These are phyloP conservation scores for Tricholauxania praeusta DNA, from an alignment of 2,888 invertebrate species.

Conservation along the genomic window DNA sequence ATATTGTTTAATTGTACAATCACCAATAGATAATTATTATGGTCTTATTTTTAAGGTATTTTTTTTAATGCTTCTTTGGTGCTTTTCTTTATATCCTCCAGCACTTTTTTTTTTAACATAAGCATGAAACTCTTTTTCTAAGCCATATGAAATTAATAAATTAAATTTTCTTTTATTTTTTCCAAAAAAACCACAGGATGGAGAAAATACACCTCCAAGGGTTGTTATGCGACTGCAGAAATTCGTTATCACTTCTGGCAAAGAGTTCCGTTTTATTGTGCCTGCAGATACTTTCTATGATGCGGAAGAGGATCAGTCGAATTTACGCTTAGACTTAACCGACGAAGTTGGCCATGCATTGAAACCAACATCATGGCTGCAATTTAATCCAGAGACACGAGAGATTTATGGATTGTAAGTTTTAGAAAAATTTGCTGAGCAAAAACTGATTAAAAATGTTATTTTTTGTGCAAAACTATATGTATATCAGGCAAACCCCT, in stretches of 20 bases:
- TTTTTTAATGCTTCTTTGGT: neutral
- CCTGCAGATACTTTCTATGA: slow-evolving; percentile 87
- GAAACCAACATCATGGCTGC: slow-evolving; percentile 83
- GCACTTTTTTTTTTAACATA: neutral
- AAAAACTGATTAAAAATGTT: no score
- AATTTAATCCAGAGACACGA: slow-evolving; percentile 81
- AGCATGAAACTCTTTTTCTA: neutral
- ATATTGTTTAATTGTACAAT: slow-evolving; percentile 11
- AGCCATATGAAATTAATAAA: neutral
- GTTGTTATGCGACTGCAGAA: slow-evolving; percentile 83
- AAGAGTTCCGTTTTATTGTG: slow-evolving; percentile 81
- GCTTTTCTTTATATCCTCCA: neutral
- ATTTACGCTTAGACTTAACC: slow-evolving; percentile 78
- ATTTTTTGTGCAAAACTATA: no score
- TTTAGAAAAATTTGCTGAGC: no score
- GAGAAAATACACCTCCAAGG: slow-evolving; percentile 74
- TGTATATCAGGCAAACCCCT: no score
- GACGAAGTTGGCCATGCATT: slow-evolving; percentile 78
- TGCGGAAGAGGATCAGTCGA: slow-evolving; percentile 79
- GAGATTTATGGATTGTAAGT: slow-evolving; percentile 90
- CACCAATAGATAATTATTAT: slow-evolving; percentile 9
- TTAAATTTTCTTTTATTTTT: neutral
- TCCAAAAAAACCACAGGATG: neutral
- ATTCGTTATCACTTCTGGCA: slow-evolving; percentile 83
- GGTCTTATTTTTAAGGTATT: slow-evolving; percentile 6